Evolutionary conservation across 2,113 vertebrate genomes (phyloP).

Genomic region (Tenebrosternarchus preto): DNA sequence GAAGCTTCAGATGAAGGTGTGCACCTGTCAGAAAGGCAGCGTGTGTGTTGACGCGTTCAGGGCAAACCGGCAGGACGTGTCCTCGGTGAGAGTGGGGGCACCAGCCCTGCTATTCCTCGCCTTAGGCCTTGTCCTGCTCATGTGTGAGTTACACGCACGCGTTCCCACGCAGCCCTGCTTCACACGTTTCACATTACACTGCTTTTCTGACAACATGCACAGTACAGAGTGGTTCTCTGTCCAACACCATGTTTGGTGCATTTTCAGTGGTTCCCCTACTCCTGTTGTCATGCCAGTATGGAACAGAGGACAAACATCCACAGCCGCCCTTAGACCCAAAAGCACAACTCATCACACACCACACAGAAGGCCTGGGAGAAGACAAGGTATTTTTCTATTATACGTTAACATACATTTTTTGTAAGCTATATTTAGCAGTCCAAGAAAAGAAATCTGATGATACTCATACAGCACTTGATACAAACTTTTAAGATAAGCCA

Average conservation of each 20-base stretch:
- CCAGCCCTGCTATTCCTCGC: constrained; percentile 75
- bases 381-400: constrained; percentile 84
- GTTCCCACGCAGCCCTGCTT: too few species aligned
- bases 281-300: too few species aligned
- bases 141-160: constrained; percentile 69
- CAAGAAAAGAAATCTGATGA: background rate
- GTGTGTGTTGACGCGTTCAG: constrained; percentile 18
- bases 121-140: constrained; percentile 70
- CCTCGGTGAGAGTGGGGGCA: constrained; percentile 61
- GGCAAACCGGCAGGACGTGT: fast-evolving
- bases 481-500: too few species aligned
- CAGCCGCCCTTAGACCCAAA: constrained; percentile 69
- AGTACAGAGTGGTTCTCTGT: background rate
- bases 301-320: constrained; percentile 73
- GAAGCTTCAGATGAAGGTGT: constrained; percentile 65
- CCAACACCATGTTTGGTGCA: background rate
- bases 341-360: constrained; percentile 78
- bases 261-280: constrained; percentile 80
- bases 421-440: background rate
- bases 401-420: too few species aligned
- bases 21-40: constrained; percentile 58
- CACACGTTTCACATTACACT: background rate
- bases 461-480: too few species aligned
- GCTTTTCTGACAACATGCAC: background rate
- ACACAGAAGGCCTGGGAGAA: constrained; percentile 82